phyloP scores from a whole-genome alignment of 2,888 invertebrate genomes.

The Chymomyza fuscimana region DNA sequence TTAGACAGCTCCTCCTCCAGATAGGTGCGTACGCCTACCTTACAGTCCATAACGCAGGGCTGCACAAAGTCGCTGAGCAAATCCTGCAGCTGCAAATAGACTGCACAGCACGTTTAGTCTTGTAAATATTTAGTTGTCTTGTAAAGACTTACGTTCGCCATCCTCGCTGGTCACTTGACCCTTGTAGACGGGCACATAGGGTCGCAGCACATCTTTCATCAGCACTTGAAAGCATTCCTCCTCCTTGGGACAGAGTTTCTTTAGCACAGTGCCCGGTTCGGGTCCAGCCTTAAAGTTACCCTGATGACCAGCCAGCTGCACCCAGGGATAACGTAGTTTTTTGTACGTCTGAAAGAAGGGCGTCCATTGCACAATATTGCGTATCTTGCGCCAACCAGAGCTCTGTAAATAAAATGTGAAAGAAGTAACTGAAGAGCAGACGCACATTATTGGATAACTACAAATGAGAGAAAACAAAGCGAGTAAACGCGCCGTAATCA shows the following conservation, averaged over 20 bases:
- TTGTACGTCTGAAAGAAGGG: constrained; percentile 98
- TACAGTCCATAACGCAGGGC: constrained; percentile 98
- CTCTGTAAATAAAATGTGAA: constrained; percentile 83
- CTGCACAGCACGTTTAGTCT: constrained; percentile 75
- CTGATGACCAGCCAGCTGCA: constrained; percentile 96
- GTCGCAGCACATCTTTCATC: constrained; percentile 92
- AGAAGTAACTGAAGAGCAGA: neutral
- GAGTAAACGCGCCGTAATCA: neutral
- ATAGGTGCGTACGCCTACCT: constrained; percentile 96
- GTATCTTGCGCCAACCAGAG: constrained; percentile 95
- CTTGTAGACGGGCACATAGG: constrained; percentile 95
- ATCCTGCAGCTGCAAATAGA: constrained; percentile 95
- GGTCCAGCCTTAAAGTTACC: constrained; percentile 97
- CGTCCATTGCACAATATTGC: constrained; percentile 97
- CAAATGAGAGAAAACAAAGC: constrained; percentile 1
- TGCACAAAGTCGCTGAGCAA: constrained; percentile 93
- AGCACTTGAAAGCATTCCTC: constrained; percentile 89
- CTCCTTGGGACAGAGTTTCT: constrained; percentile 94
- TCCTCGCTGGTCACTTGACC: constrained; percentile 91
- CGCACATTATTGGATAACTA: neutral
- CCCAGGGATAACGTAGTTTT: constrained; percentile 97
- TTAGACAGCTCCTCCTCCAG: constrained; percentile 96
- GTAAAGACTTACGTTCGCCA: constrained; percentile 84
- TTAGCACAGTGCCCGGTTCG: constrained; percentile 95
- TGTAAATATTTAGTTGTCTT: neutral